phyloP scores from a whole-genome alignment of 2,113 vertebrate species.

The Aspidoscelis tigris region DNA sequence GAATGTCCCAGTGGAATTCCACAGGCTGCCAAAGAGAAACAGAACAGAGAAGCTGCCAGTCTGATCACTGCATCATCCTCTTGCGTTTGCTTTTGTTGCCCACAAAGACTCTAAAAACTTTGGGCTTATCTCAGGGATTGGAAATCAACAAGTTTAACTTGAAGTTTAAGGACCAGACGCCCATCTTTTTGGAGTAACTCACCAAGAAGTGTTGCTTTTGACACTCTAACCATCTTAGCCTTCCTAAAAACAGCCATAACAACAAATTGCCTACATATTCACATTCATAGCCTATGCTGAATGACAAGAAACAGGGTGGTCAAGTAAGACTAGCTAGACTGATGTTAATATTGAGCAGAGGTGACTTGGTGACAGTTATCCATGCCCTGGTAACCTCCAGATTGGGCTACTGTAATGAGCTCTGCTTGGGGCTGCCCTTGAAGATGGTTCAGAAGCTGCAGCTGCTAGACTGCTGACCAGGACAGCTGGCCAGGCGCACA shows the following conservation, averaged over 20 bases:
- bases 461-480: too few species aligned
- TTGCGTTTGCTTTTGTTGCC: not conserved
- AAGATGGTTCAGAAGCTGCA: too few species aligned
- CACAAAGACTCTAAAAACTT: not conserved
- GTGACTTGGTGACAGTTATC: too few species aligned
- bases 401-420: too few species aligned
- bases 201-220: not conserved
- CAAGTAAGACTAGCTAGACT: not conserved
- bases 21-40: not conserved
- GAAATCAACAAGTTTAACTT: not conserved
- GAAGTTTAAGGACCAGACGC: not conserved
- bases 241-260: too few species aligned
- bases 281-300: not conserved
- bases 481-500: too few species aligned
- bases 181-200: not conserved
- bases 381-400: too few species aligned
- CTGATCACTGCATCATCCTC: not conserved
- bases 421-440: too few species aligned
- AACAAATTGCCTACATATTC: too few species aligned
- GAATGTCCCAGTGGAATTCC: slow-evolving; percentile 26
- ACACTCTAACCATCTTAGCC: too few species aligned
- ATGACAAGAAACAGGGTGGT: slow-evolving; percentile 4
- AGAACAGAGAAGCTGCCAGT: not conserved
- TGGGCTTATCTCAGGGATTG: too few species aligned
- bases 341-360: too few species aligned